Evolutionary conservation across 2,888 invertebrate species (phyloP).

Genomic region (Apoda limacodes): DNA sequence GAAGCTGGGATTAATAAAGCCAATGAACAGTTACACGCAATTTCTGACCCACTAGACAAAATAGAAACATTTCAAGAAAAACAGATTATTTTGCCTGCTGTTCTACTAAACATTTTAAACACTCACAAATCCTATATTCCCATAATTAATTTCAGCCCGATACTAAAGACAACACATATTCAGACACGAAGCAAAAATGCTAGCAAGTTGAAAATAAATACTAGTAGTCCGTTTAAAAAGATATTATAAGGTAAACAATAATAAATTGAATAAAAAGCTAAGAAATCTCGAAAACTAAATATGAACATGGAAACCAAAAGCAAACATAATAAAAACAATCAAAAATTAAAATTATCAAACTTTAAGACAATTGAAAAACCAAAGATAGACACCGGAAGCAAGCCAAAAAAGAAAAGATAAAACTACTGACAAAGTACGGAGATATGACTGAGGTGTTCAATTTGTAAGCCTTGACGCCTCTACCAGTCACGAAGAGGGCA

Average conservation of each 20-base stretch:
- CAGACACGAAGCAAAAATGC: slow-evolving; percentile 6
- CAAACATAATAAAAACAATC: background rate
- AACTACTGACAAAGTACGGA: slow-evolving; percentile 6
- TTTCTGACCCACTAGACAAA: slow-evolving; percentile 4
- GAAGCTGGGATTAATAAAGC: slow-evolving; percentile 4
- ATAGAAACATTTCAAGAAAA: slow-evolving; percentile 3
- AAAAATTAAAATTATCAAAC: too few species aligned
- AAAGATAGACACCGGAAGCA: too few species aligned
- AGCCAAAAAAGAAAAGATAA: too few species aligned
- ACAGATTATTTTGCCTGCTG: slow-evolving; percentile 2
- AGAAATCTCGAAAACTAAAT: background rate
- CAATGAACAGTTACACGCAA: slow-evolving; percentile 3
- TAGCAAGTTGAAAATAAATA: slow-evolving; percentile 3
- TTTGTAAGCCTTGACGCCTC: slow-evolving; percentile 5
- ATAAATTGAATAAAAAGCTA: slow-evolving; percentile 2
- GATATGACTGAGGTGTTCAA: slow-evolving; percentile 7
- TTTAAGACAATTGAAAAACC: too few species aligned
- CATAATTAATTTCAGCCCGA: slow-evolving; percentile 5
- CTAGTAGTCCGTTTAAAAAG: slow-evolving; percentile 4
- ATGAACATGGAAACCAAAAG: background rate
- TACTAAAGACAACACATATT: slow-evolving; percentile 3
- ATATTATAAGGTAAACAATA: slow-evolving; percentile 7
- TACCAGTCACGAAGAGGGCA: slow-evolving; percentile 3
- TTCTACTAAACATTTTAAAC: slow-evolving; percentile 2
- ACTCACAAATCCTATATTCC: slow-evolving; percentile 1